Conservation (phyloP, 2,888 invertebrate species). For the Salticus scenicus region DNA sequence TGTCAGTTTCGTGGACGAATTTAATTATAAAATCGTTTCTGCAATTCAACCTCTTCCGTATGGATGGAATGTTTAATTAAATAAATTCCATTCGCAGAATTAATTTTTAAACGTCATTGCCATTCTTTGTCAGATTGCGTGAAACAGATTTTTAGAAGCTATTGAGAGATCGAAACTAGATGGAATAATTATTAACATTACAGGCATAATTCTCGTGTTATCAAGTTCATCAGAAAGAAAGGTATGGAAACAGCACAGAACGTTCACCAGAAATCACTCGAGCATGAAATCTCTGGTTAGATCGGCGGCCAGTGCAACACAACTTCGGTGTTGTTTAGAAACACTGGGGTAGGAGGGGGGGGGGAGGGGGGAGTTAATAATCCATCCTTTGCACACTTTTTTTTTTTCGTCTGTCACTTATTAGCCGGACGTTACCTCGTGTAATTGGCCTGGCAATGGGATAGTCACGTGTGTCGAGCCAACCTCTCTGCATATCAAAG, state of each 20-base stretch:
- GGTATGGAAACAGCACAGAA: not conserved
- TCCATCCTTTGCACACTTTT: not conserved
- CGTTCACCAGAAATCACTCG: not conserved
- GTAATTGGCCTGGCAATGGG: not conserved
- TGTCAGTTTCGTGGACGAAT: too few relatives aligned
- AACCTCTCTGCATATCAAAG: not conserved
- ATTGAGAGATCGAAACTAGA: not conserved
- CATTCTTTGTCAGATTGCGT: not conserved
- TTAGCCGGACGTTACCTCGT: not conserved
- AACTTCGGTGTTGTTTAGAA: not conserved
- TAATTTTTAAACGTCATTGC: too few relatives aligned
- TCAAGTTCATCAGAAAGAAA: not conserved
- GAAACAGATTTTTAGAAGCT: not conserved
- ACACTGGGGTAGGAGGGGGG: too few relatives aligned
- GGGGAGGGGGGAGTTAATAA: not conserved
- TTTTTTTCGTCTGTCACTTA: slow-evolving; percentile 1
- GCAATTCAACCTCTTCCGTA: too few relatives aligned
- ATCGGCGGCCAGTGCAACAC: not conserved
- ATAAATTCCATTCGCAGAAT: too few relatives aligned
- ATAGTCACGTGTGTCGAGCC: not conserved
- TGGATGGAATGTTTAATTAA: too few relatives aligned
- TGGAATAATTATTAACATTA: not conserved
- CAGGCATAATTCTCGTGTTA: not conserved
- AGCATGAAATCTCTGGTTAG: slow-evolving; percentile 2
- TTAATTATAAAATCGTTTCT: too few relatives aligned